Evolutionary conservation across 2,888 invertebrate genomes (phyloP).

Genomic region (Vandiemenella viatica): DNA sequence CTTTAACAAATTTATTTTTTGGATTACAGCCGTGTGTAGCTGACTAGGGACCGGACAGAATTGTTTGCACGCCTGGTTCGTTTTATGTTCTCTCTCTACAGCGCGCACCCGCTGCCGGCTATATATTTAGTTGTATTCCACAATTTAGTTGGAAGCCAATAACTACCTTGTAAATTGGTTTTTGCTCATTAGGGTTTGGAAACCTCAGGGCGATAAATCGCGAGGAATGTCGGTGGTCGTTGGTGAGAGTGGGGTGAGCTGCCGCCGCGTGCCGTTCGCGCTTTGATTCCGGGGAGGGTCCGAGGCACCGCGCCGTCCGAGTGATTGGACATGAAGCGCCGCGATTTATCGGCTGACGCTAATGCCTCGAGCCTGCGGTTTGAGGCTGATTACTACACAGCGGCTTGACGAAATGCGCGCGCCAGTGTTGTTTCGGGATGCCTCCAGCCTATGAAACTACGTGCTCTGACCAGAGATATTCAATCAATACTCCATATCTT

Average conservation of each 20-base stretch:
- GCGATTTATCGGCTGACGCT: no score
- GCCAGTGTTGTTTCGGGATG: no score
- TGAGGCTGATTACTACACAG: no score
- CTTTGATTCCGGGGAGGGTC: background rate
- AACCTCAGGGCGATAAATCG: background rate
- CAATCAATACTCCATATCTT: no score
- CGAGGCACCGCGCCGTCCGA: no score
- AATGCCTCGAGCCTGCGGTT: no score
- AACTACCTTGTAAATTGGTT: slow-evolving; percentile 10
- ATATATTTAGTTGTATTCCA: slow-evolving; percentile 1
- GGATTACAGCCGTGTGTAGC: background rate
- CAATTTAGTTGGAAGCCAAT: slow-evolving; percentile 7
- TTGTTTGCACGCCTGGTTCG: background rate
- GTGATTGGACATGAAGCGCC: no score
- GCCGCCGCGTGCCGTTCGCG: no score
- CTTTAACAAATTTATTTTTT: background rate
- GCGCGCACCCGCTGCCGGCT: background rate
- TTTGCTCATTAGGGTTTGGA: slow-evolving; percentile 7
- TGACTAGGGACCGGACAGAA: background rate
- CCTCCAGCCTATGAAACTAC: no score
- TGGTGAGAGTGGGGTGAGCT: no score
- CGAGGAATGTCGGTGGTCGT: background rate
- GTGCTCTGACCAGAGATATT: no score
- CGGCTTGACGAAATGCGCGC: no score
- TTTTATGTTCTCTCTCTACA: background rate